Evolutionary conservation across 2,888 invertebrate genomes (phyloP), one percentile per base, ranked within the genome.

Genomic region (Conistra vaccinii): DNA sequence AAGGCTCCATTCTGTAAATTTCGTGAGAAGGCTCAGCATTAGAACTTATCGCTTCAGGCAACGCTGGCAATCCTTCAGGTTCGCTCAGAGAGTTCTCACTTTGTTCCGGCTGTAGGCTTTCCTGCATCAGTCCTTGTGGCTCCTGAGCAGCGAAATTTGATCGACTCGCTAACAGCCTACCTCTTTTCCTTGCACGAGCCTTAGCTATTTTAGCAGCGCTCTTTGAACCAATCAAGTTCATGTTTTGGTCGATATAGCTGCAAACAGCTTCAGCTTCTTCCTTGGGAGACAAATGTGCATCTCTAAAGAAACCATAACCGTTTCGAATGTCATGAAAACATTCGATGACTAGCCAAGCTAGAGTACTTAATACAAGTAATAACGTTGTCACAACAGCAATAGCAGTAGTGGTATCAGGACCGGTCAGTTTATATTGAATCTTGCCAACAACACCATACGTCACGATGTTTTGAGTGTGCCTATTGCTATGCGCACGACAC

Each of bases 291-390:
- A 95, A 85, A 81, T 95, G 93, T 48, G 92, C 91, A 80, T 96
- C 96, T 72, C 96, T 90, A 80, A 93, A 96, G 81, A 96, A 96
- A 0, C 96, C 96, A 70, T 93, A 95, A 5, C 96, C 96, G 61
- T 91, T 91, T 3, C 92, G 92, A 5, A 96, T 85, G 74, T 96
- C 96, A 57, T 95, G 89, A 48, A 95, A 88, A 20, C 94, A 94
- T 90, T 96, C 96, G 7, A 91, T 84, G 32, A 94, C 80, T 20
- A 96, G 91, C 94, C 95, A 95, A 0, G 85, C 80, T 35, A 96
- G 87, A 17, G 95, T 94, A 4, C 90, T 90, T 58, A 94, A 60
- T 2, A 95, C 93, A 2, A 96, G 90, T 3, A 90, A 80, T 6
- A 94, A 66, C 14, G 95, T 95, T 45, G 95, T 94, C 6, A 94